Evolutionary conservation across 2,888 invertebrate species (phyloP).

Genomic region (Nezara viridula): DNA sequence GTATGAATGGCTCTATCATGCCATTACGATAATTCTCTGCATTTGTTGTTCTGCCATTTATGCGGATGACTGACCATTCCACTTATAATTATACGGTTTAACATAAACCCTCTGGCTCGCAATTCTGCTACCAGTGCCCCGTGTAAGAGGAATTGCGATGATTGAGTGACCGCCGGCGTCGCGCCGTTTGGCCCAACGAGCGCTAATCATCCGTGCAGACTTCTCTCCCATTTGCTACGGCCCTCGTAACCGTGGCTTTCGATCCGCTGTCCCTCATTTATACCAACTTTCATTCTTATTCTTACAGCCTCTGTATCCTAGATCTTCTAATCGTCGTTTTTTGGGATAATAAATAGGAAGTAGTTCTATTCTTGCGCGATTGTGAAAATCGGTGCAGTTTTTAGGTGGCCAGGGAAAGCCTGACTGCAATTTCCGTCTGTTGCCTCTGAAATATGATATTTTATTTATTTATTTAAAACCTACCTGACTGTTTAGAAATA

Average conservation of each 20-base stretch:
- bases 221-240: not conserved
- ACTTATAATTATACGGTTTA: not conserved
- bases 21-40: not conserved
- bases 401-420: not conserved
- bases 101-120: not conserved
- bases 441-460: not conserved
- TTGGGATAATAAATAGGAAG: slow-evolving; percentile 4
- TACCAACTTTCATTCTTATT: not conserved
- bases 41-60: not conserved
- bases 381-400: not conserved
- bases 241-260: not conserved
- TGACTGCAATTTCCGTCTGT: not conserved
- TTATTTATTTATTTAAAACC: too few species aligned
- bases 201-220: not conserved
- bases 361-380: not conserved
- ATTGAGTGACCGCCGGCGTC: not conserved
- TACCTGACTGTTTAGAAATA: too few species aligned
- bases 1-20: not conserved
- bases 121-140: not conserved
- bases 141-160: not conserved
- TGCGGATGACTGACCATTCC: not conserved
- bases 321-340: not conserved
- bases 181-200: not conserved
- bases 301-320: not conserved
- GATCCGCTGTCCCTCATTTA: not conserved